Evolutionary conservation across 2,113 vertebrate species (phyloP).

Genomic region (Eublepharis macularius): DNA sequence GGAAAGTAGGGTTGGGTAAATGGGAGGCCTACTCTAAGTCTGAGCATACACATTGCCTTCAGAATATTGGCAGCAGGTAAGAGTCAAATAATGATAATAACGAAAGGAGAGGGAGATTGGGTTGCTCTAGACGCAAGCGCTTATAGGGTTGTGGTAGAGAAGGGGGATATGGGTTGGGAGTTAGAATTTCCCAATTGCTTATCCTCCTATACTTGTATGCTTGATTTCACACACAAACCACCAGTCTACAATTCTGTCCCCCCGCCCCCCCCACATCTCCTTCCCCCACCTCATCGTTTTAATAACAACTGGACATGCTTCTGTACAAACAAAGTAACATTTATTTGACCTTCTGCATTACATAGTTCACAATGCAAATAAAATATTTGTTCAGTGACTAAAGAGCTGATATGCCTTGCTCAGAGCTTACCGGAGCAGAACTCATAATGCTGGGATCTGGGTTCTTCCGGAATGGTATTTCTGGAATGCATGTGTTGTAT

Average conservation of each 20-base stretch:
- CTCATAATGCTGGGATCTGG: too few relatives aligned
- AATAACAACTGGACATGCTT: background rate
- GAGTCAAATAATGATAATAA: too few relatives aligned
- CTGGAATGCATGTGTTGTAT: too few relatives aligned
- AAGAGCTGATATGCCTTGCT: background rate
- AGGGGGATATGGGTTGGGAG: too few relatives aligned
- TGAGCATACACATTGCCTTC: too few relatives aligned
- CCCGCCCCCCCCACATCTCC: background rate
- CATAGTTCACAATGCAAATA: background rate
- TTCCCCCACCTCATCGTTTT: background rate
- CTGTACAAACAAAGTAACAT: conserved; percentile 21
- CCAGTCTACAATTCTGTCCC: background rate
- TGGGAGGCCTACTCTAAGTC: too few relatives aligned
- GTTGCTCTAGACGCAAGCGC: too few relatives aligned
- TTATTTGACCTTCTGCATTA: conserved; percentile 19
- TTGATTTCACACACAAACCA: background rate
- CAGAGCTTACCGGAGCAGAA: background rate
- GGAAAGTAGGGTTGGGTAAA: too few relatives aligned
- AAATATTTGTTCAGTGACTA: conserved; percentile 1
- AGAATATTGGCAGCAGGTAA: too few relatives aligned
- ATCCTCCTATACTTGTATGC: background rate
- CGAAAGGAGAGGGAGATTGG: too few relatives aligned
- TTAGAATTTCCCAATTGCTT: background rate
- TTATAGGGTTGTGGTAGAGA: too few relatives aligned
- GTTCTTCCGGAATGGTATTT: too few relatives aligned